These are phyloP conservation scores for fruit fly (Drosophila melanogaster) DNA, from an alignment of 1,140 invertebrate genomes.

Conservation along the genomic window DNA sequence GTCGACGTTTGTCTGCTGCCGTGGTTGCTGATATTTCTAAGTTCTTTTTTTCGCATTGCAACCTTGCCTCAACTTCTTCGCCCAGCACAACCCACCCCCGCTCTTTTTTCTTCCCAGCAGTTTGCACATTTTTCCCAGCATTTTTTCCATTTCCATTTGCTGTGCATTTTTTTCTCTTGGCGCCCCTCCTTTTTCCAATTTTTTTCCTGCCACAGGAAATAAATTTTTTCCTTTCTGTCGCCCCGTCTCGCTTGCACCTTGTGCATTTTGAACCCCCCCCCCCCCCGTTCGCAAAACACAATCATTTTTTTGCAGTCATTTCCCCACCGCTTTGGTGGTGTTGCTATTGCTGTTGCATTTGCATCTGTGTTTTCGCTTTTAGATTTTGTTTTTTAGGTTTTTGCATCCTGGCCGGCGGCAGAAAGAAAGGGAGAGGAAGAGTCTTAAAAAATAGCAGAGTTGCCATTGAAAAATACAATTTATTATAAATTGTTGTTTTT, in stretches of 20 bases:
- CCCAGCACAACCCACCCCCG: slow-evolving; percentile 15
- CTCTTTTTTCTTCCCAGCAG: slow-evolving; percentile 23
- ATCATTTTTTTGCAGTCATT: slow-evolving; percentile 45
- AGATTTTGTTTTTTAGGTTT: slow-evolving; percentile 69
- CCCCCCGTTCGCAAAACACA: slow-evolving; percentile 70
- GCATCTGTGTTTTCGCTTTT: slow-evolving; percentile 64
- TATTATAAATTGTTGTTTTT: slow-evolving; percentile 57
- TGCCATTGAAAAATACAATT: slow-evolving; percentile 74
- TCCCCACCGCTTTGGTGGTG: slow-evolving; percentile 32
- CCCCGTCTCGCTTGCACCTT: slow-evolving; percentile 57
- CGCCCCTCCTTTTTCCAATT: slow-evolving; percentile 59
- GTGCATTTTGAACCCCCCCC: slow-evolving; percentile 64
- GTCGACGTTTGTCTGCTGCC: slow-evolving; percentile 55
- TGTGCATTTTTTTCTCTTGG: slow-evolving; percentile 76
- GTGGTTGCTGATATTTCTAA: slow-evolving; percentile 68
- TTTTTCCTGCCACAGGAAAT: slow-evolving; percentile 72
- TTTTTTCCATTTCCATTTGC: slow-evolving; percentile 70
- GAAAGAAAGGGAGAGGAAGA: background rate
- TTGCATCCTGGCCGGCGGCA: slow-evolving; percentile 1
- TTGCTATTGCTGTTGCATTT: slow-evolving; percentile 41
- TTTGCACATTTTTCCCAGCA: slow-evolving; percentile 37
- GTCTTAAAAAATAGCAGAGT: slow-evolving; percentile 61
- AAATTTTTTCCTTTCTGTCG: slow-evolving; percentile 66
- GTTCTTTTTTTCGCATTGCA: slow-evolving; percentile 74
- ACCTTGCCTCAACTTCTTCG: slow-evolving; percentile 73